Base-by-base conservation (phyloP, 2,797 vertebrate species). In the Momotus momota region DNA sequence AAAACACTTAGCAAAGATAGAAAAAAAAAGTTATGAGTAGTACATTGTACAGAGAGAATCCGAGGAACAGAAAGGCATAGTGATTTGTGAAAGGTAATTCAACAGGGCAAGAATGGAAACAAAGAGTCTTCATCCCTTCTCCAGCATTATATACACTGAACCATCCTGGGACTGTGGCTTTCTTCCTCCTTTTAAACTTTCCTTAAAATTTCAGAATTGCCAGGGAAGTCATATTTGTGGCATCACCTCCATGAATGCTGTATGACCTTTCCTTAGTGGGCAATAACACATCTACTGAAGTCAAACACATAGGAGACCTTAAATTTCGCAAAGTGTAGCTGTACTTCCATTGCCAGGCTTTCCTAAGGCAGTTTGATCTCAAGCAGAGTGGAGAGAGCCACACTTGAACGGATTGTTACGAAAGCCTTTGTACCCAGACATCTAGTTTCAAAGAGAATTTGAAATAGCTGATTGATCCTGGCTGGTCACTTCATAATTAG, bases 381-480 rank as follows among this genome's bases (percentile, higher is more conserved):
- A 74, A 80, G 8, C 9, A 61, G 23, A 45, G 35, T 43, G 29
- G 51, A 51, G 43, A 73, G 55, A 67, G 6, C 2, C 8, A 41
- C 46, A 74, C 35, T 35, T 64, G 52, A 43, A 51, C 23, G 41
- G 33, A 43, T 10, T 0, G 0, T 57, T 57, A 38, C 9, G 10
- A 79, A 40, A 29, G 19, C 3, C 31, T 78, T 41, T 1, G 0
- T 23, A 60, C 7, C 2, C 55, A 54, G 57, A 33, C 21, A 35
- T 70, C 35, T 18, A 35, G 20, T 84, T 74, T 54, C 81, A 86
- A 85, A 71, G 38, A 86, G 22, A 11, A 43, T 81, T 74, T 86
- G 23, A 79, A 92, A n/a, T 3, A 51, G 12, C 14, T 31, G 26
- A 43, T 10, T 64, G 49, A 88, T 27, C 16, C 65, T 78, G 66